These are phyloP conservation scores for Pteruthius melanotis DNA, from an alignment of 2,113 vertebrate genomes.

Conservation along the genomic window DNA sequence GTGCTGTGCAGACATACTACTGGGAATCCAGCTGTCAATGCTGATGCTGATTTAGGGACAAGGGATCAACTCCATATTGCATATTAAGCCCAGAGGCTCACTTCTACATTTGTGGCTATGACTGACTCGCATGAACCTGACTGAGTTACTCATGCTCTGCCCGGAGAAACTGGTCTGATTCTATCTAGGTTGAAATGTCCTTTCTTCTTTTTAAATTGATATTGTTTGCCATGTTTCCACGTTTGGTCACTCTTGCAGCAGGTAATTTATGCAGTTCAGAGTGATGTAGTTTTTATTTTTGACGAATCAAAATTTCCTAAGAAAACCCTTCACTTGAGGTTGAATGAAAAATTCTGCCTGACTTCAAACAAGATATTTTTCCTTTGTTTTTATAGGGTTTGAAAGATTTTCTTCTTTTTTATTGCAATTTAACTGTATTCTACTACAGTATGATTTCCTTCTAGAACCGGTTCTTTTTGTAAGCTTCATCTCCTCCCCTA, in stretches of 20 bases:
- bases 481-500: not conserved
- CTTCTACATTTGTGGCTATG: constrained; percentile 27
- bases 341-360: not conserved
- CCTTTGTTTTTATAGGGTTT: not conserved
- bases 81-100: constrained; percentile 7
- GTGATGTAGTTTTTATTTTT: not conserved
- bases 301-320: not conserved
- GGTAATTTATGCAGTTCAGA: not conserved
- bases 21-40: not conserved
- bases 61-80: constrained; percentile 3
- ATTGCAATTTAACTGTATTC: not conserved
- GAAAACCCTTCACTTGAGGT: not conserved
- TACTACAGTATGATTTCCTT: not conserved
- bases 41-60: constrained; percentile 2
- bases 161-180: not conserved
- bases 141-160: not conserved
- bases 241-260: not conserved
- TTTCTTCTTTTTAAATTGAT: not conserved
- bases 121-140: not conserved
- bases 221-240: not conserved
- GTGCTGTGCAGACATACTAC: not conserved
- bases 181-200: not conserved
- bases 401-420: not conserved
- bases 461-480: not conserved
- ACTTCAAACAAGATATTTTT: not conserved